Conservation (phyloP, 2,888 invertebrate genomes). For the Agonopterix alstromeriana region DNA sequence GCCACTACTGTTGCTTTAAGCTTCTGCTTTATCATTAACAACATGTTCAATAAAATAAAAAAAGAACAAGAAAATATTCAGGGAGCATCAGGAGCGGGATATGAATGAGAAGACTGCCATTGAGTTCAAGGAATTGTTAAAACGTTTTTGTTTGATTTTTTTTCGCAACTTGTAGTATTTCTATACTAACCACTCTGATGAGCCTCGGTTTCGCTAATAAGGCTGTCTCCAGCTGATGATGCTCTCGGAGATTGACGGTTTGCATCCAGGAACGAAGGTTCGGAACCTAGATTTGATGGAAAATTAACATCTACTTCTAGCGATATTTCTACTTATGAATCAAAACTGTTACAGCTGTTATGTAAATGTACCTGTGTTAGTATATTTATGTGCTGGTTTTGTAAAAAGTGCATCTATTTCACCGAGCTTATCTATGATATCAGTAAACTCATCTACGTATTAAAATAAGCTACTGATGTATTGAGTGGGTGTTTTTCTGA, state of each 20-base stretch:
- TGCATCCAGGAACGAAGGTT: conserved; percentile 66
- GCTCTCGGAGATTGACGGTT: conserved; percentile 66
- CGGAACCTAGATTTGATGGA: conserved; percentile 54
- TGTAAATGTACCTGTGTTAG: too few species aligned
- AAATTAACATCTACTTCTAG: conserved; percentile 37
- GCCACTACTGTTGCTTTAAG: conserved; percentile 67
- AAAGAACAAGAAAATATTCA: neutral
- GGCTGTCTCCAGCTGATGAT: conserved; percentile 66
- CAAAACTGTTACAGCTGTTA: too few species aligned
- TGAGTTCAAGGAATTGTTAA: neutral
- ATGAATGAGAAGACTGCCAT: neutral
- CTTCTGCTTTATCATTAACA: conserved; percentile 25
- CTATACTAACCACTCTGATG: conserved; percentile 68
- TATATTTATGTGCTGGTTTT: too few species aligned
- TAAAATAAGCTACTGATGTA: too few species aligned
- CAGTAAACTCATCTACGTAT: too few species aligned
- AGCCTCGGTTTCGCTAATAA: conserved; percentile 67
- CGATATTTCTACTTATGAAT: conserved; percentile 3
- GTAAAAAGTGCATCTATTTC: too few species aligned
- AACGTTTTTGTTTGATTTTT: neutral
- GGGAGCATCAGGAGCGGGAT: neutral
- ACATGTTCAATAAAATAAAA: neutral
- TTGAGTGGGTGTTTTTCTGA: too few species aligned
- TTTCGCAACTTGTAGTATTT: neutral
- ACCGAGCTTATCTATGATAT: too few species aligned